A percentile compares a stretch with the other conserved stretches of the same genome.
Conservation (phyloP, 2,797 vertebrate genomes). For the Aulostomus chinensis region DNA sequence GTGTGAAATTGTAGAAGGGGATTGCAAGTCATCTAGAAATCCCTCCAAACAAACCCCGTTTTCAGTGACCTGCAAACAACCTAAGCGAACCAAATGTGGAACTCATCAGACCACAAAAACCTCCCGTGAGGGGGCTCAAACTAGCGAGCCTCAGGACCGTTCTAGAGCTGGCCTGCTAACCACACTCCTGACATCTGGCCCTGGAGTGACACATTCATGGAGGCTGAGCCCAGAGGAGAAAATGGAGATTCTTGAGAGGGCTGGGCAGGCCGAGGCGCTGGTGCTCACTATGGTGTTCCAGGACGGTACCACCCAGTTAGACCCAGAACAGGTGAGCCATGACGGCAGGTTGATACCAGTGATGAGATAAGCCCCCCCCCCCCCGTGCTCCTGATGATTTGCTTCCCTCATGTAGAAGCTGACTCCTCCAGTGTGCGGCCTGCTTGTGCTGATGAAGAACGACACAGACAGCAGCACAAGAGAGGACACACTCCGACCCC, state of each 20-base stretch:
- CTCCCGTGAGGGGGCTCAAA: neutral
- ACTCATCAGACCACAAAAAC: conserved; percentile 2
- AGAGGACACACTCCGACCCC: conserved; percentile 29
- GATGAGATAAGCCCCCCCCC: neutral
- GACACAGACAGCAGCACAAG: conserved; percentile 8
- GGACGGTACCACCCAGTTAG: conserved; percentile 88
- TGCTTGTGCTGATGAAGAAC: conserved; percentile 81
- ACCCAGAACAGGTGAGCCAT: conserved; percentile 78
- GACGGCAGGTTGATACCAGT: neutral
- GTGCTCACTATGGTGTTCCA: conserved; percentile 84
- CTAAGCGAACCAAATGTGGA: conserved; percentile 6
- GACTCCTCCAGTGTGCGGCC: conserved; percentile 44
- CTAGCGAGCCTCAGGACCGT: neutral
- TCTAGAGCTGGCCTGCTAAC: conserved; percentile 26
- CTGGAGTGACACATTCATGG: conserved; percentile 73
- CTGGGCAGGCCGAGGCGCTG: conserved; percentile 67
- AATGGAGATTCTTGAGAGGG: conserved; percentile 65
- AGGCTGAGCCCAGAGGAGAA: conserved; percentile 74
- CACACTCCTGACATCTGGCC: conserved; percentile 60
- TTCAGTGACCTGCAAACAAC: conserved; percentile 10
- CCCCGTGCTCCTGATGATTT: neutral
- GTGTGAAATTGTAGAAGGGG: neutral
- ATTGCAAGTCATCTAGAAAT: neutral
- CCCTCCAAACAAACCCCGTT: neutral
- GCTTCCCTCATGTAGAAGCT: conserved; percentile 44